Base-by-base conservation (phyloP, 2,888 invertebrate genomes). In the Phania funesta region DNA sequence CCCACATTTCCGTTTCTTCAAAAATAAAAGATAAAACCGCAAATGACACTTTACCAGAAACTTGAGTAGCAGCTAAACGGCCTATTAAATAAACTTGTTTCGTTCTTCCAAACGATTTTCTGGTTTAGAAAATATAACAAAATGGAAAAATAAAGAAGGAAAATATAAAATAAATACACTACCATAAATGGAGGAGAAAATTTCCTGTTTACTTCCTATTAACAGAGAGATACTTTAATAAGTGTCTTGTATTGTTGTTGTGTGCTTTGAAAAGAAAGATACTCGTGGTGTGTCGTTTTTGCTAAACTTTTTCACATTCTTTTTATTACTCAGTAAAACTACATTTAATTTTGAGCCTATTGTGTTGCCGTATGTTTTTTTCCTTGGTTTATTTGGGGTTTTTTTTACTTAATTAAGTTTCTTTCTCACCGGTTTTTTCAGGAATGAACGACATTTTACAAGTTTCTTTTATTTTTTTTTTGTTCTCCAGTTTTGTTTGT, bases 1-100 rank as follows among this genome's bases (percentile, higher is more conserved):
- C n/a, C n/a, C n/a, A n/a, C n/a, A n/a, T n/a, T n/a, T 50, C 48
- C 35, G 16, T 8, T 48, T 35, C 24, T 22, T 18, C 24, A 13
- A 38, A 70, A 35, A 44, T n/a, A 18, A n/a, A n/a, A n/a, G n/a
- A 60, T 54, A 26, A 46, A 54, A 44, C 52, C 67, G 60, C 44
- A 62, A 48, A 60, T 44, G 60, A 35, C 65, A 65, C 56, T 75
- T 65, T 29, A 48, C 46, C 11, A 41, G 24, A 0, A 64, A 64
- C 74, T 74, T 74, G 74, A 67, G 67, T 54, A 64, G 64, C 56
- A 75, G 68, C 62, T 70, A 77, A 70, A 68, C 68, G 68, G 54
- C 54, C 70, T 60, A 77, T 70, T 54, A 62, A 62, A 54, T 54
- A 41, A 67, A 58, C 46, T 58, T 67, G 50, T 75, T 67, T 56